Conservation (phyloP, 2,888 invertebrate genomes). For the Sphaerolaimus hirsutus region DNA sequence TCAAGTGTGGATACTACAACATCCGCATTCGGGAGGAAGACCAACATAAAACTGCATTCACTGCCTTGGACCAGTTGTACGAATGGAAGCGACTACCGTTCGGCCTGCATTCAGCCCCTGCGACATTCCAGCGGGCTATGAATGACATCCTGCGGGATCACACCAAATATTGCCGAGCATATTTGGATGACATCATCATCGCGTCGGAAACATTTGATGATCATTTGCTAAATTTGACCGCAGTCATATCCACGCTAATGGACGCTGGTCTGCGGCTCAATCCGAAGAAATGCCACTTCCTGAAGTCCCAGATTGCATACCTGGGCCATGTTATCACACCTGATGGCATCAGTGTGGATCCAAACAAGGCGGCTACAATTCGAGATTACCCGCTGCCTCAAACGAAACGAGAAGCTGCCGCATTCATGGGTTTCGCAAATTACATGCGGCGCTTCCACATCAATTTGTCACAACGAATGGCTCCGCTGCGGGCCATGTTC, state of each 20-base stretch:
- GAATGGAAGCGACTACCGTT: conserved; percentile 14
- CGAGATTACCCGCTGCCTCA: conserved; percentile 6
- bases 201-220: conserved; percentile 7
- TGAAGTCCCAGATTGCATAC: conserved; percentile 2
- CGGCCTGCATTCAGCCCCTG: conserved; percentile 13
- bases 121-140: conserved; percentile 15
- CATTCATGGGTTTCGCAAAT: conserved; percentile 10
- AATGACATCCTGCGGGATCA: conserved; percentile 5
- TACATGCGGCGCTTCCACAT: conserved; percentile 12
- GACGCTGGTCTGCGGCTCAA: conserved; percentile 6
- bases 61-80: conserved; percentile 8
- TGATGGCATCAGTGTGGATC: conserved; percentile 4
- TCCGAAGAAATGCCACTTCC: conserved; percentile 6
- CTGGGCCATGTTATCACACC: conserved; percentile 7
- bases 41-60: conserved; percentile 13
- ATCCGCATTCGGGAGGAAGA: conserved; percentile 8
- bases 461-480: not conserved
- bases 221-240: conserved; percentile 7
- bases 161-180: conserved; percentile 4
- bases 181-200: conserved; percentile 14
- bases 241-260: conserved; percentile 5
- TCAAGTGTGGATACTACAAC: conserved; percentile 13
- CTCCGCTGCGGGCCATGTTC: not conserved
- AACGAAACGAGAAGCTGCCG: conserved; percentile 5
- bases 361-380: conserved; percentile 6